Base-by-base conservation (phyloP, 1,140 invertebrate species). In the Zaprionus nigranus region DNA sequence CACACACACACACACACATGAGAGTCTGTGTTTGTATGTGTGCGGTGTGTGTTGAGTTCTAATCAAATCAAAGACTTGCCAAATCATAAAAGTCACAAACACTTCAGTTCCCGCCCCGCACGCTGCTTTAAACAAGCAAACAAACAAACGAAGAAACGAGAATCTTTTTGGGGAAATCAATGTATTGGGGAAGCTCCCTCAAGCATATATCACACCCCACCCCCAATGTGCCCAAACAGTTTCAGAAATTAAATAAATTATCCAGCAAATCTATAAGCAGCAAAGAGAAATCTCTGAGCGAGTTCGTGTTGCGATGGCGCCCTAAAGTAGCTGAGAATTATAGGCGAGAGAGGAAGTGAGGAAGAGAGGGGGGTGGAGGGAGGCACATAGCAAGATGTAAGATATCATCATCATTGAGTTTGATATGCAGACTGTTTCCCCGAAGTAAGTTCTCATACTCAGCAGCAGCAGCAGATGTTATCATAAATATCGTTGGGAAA, bases 31-130 rank as follows among this genome's bases (percentile, higher is more conserved):
- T 36, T 51, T 46, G 2, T 15, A 24, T n/a, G 15, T 13, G 38
- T 38, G 15, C 46, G 51, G 56, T 30, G 53, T 72, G 58, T 49
- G 66, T 71, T 70, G 62, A 65, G 78, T 49, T 73, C 79, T 85
- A 85, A 85, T 86, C 82, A 85, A 85, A 85, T 82, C 82, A 86
- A 85, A 85, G 82, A 82, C 82, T 86, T 86, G 53, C 62, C 49
- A 75, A 72, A 72, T 72, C 74, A 72, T 72, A 76, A 76, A 76
- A 76, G 61, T 76, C 74, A 66, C 74, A 72, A 71, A 67, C 82
- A 84, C 82, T 78, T 84, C 81, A 74, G 78, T 60, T 65, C 51
- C 69, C 64, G 26, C 61, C 60, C 61, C 60, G 59, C 57, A 36
- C 17, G 56, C 28, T 30, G 59, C 24, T 59, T 63, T 49, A 63